Base-by-base conservation (phyloP, 2,888 invertebrate genomes). In the Ophraella communa region DNA sequence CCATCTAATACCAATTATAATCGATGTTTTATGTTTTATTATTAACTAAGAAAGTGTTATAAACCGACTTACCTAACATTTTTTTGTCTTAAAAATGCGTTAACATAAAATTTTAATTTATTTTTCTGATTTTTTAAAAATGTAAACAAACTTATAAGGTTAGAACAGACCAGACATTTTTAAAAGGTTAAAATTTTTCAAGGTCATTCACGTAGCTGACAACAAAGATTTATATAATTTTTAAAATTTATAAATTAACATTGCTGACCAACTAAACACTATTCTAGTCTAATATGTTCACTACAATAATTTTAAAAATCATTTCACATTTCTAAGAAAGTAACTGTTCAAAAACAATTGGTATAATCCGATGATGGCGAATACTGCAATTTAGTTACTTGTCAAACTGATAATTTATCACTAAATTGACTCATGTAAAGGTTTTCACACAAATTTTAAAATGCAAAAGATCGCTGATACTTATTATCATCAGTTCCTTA, bases 171-270 rank as follows among this genome's bases (percentile, higher is more conserved):
- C 59, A 53, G 56, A 61, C 61, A 64, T 67, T 66, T 71, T 67
- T 63, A 62, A 72, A 71, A 64, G 59, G 63, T 68, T 69, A 62
- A 62, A 64, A 66, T 66, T 69, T 71, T 73, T 74, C 79, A 80
- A 80, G 79, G 80, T 79, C 79, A 79, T 77, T 71, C 73, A 67
- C 71, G 75, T 76, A 76, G 75, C 73, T 76, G 78, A 79, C 78
- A 80, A 79, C 78, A 78, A 78, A 80, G 79, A 77, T 71, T 23
- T 49, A 68, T 56, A 72, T 71, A 66, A 66, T 71, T 75, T 76
- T 76, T 74, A 69, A 68, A 64, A 70, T 72, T 73, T 74, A 70
- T 72, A 74, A 68, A 70, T 69, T 77, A 76, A 75, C 73, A 73
- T 73, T 63, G 45, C 61, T 45, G 42, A 45, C 39, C 55, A 51